phyloP scores from a whole-genome alignment of 2,113 vertebrate species.

The Parotia lawesii region DNA sequence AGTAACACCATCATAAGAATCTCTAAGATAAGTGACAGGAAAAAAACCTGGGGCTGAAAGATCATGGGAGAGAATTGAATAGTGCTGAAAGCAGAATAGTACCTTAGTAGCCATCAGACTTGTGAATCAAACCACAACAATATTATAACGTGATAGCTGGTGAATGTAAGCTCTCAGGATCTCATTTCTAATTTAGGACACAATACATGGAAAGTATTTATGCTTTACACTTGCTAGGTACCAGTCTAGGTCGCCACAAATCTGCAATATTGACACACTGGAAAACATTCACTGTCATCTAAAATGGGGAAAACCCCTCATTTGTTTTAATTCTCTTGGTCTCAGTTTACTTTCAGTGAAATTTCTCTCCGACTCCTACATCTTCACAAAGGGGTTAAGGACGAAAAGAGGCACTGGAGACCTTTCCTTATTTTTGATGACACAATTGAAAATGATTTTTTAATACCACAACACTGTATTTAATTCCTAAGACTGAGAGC shows the following conservation, averaged over 20 bases:
- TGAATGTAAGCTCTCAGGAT: not conserved
- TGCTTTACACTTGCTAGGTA: not conserved
- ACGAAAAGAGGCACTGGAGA: not conserved
- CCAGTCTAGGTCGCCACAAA: not conserved
- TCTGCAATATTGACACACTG: not conserved
- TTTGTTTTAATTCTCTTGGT: not conserved
- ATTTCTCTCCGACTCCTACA: not conserved
- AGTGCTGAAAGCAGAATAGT: not conserved
- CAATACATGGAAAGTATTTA: not conserved
- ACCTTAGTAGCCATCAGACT: not conserved
- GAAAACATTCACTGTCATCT: not conserved
- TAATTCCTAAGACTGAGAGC: not conserved
- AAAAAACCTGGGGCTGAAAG: not conserved
- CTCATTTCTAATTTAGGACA: not conserved
- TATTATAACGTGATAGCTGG: fast-evolving
- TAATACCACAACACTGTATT: not conserved
- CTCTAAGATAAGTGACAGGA: not conserved
- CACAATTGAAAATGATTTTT: not conserved
- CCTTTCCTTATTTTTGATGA: not conserved
- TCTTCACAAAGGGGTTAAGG: not conserved
- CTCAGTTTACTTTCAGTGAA: not conserved
- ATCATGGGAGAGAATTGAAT: not conserved
- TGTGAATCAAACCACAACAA: not conserved
- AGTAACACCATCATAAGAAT: not conserved
- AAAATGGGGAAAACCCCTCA: fast-evolving